phyloP scores from a whole-genome alignment of 2,888 invertebrate genomes.

The Habroteleia sp. region DNA sequence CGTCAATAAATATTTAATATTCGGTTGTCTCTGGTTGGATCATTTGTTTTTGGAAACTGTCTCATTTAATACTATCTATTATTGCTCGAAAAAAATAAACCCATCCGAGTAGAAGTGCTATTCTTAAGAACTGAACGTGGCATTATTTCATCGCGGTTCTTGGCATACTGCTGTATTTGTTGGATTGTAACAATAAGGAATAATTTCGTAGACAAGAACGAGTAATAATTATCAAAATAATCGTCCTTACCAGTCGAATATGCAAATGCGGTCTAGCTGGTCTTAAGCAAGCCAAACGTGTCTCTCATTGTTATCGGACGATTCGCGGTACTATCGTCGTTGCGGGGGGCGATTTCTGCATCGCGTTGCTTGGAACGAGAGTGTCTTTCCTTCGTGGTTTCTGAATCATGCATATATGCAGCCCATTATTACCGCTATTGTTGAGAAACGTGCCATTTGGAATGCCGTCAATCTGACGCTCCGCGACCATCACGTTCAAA shows the following conservation, averaged over 20 bases:
- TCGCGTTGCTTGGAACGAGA: conserved; percentile 24
- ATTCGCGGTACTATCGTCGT: conserved; percentile 44
- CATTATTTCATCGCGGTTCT: too few relatives aligned
- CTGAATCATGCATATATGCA: conserved; percentile 56
- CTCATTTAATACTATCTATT: too few relatives aligned
- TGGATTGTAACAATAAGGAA: not conserved
- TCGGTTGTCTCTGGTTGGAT: too few relatives aligned
- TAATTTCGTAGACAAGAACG: not conserved
- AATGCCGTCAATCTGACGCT: conserved; percentile 43
- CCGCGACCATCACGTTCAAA: conserved; percentile 34
- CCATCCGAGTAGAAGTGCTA: too few relatives aligned
- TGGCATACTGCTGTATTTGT: too few relatives aligned
- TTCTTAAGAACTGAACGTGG: too few relatives aligned
- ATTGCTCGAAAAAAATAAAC: too few relatives aligned
- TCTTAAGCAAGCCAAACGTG: conserved; percentile 39
- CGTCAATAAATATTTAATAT: conserved; percentile 20
- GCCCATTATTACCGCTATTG: conserved; percentile 43
- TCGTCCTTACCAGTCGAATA: conserved; percentile 7
- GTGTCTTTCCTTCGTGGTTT: conserved; percentile 44
- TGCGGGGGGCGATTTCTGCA: conserved; percentile 21
- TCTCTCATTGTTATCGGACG: conserved; percentile 50
- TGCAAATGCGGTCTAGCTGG: conserved; percentile 37
- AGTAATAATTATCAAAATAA: conserved; percentile 48
- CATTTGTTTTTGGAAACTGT: too few relatives aligned
- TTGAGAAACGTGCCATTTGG: conserved; percentile 54